A percentile compares a stretch with the other conserved stretches of the same genome.
These are phyloP conservation scores for Venusia cambrica DNA, from an alignment of 2,888 invertebrate species.

Conservation along the genomic window DNA sequence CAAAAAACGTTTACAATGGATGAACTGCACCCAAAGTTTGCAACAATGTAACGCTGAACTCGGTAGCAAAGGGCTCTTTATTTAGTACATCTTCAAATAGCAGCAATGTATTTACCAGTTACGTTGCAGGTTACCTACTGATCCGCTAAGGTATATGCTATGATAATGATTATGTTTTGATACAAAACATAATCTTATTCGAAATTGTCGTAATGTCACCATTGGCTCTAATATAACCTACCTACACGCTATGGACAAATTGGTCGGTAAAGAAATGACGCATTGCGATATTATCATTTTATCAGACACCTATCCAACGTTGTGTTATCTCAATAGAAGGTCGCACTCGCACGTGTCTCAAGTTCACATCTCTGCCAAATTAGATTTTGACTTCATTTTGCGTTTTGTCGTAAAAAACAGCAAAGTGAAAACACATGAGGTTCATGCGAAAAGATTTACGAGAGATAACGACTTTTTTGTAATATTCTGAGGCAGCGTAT, in stretches of 20 bases:
- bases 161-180: too few relatives aligned
- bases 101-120: too few relatives aligned
- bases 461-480: constrained; percentile 7
- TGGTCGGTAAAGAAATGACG: constrained; percentile 29
- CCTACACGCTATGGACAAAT: constrained; percentile 22
- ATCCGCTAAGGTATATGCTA: too few relatives aligned
- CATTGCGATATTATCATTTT: constrained; percentile 54
- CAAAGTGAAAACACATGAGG: constrained; percentile 14
- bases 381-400: constrained; percentile 31
- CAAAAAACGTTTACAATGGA: constrained; percentile 8
- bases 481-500: constrained; percentile 11
- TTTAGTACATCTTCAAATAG: too few relatives aligned
- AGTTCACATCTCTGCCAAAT: constrained; percentile 34
- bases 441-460: constrained; percentile 2
- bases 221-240: constrained; percentile 4
- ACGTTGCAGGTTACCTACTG: too few relatives aligned
- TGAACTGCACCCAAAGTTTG: constrained; percentile 5
- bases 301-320: constrained; percentile 49
- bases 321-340: constrained; percentile 57
- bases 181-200: too few relatives aligned
- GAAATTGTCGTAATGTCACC: too few relatives aligned
- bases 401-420: constrained; percentile 22
- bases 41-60: background rate
- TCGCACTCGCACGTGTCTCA: constrained; percentile 43
- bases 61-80: background rate